Base-by-base conservation (phyloP, 1,140 invertebrate species). In the Heliconius congener region DNA sequence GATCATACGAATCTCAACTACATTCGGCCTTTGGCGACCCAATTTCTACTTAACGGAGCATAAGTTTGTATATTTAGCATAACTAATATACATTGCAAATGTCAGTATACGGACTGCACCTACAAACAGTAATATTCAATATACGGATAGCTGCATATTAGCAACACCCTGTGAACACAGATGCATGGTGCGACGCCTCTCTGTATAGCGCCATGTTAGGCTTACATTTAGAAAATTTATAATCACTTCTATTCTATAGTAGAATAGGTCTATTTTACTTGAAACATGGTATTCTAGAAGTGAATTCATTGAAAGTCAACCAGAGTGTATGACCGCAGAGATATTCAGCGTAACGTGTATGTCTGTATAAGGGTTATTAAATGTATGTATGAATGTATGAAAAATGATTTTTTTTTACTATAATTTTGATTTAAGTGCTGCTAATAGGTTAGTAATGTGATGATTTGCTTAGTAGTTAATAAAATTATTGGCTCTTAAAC, bases 131-230 rank as follows among this genome's bases (percentile, higher is more conserved):
- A 76, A 72, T 78, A 78, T 78, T 85, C 78, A 83, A 81, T 70
- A 75, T 76, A 79, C 73, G 80, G 83, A 80, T 81, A 81, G 81
- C 86, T 85, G 83, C 83, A 85, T 83, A 87, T 87, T 87, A 88
- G 83, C 83, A 80, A 86, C 87, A 84, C 81, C 80, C 84, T 84
- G 81, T 84, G 86, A 84, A 82, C 85, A 86, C 86, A 82, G 79
- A 84, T 86, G 81, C 84, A 90, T 82, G 84, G 82, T 83, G 83
- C 79, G 81, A 84, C 85, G 86, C 87, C 84, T 90, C 84, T 79
- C 83, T 81, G 71, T 75, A 76, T 55, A 55, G 19, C 19, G n/a
- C 76, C 66, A 76, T 30, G 23, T 60, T 76, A 73, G 70, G 16
- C 70, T 57, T 79, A 37, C 57, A 37, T 19, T 34, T 70, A 18